phyloP scores from a whole-genome alignment of 1,140 invertebrate species.

The Pseudachorutes palmiensis region DNA sequence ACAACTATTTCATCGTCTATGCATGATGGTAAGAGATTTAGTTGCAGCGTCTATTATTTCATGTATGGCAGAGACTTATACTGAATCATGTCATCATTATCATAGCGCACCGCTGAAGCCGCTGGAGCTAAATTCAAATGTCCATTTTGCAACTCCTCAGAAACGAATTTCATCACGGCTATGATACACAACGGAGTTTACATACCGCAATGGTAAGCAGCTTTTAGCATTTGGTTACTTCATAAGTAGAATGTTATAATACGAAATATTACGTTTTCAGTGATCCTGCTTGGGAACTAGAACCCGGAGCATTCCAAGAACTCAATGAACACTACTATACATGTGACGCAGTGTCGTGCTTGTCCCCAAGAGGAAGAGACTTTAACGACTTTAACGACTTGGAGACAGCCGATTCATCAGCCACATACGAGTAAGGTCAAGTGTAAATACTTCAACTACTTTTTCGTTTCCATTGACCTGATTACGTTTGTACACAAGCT shows the following conservation, averaged over 20 bases:
- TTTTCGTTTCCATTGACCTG: too few relatives aligned
- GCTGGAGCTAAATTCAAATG: conserved; percentile 47
- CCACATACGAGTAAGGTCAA: too few relatives aligned
- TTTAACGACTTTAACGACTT: conserved; percentile 11
- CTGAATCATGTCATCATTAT: conserved; percentile 4
- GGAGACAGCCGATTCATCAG: not conserved
- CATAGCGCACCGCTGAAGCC: conserved; percentile 8
- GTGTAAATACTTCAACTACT: not conserved
- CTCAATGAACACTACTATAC: conserved; percentile 14
- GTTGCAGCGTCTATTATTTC: not conserved
- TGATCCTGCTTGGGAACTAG: conserved; percentile 61
- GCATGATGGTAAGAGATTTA: conserved; percentile 43
- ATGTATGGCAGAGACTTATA: not conserved
- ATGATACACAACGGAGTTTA: conserved; percentile 54
- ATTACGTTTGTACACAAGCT: conserved; percentile 37
- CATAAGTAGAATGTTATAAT: conserved; percentile 11
- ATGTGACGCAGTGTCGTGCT: conserved; percentile 25
- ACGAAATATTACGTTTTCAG: conserved; percentile 40
- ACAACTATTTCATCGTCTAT: conserved; percentile 47
- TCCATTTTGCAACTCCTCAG: conserved; percentile 58
- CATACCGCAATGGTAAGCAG: conserved; percentile 49
- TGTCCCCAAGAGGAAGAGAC: conserved; percentile 26
- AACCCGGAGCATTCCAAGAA: conserved; percentile 52
- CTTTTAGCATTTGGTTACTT: conserved; percentile 12
- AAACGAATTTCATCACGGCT: conserved; percentile 49